phyloP scores from a whole-genome alignment of 2,888 invertebrate genomes.

The Nemotelus nigrinus region DNA sequence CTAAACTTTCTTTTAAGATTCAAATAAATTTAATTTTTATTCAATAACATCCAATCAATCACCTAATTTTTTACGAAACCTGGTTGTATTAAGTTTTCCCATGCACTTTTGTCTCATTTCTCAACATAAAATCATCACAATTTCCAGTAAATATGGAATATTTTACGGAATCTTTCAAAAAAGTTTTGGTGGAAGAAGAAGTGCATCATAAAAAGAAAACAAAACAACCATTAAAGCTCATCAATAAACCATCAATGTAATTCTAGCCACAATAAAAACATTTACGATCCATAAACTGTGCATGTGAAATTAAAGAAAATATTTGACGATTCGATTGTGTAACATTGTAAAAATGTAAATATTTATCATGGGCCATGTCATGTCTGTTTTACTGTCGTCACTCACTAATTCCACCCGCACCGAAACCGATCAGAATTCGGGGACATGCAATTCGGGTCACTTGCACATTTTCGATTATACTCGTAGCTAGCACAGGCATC shows the following conservation, averaged over 20 bases:
- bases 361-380: slow-evolving; percentile 15
- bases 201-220: no score
- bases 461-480: not conserved
- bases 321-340: slow-evolving; percentile 30
- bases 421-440: slow-evolving; percentile 18
- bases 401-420: slow-evolving; percentile 40
- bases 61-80: no score
- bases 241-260: not conserved
- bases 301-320: slow-evolving; percentile 13
- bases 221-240: not conserved
- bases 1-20: no score
- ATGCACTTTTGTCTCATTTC: no score
- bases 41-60: no score
- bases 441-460: slow-evolving; percentile 40
- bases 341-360: slow-evolving; percentile 36
- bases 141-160: no score
- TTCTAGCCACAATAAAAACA: not conserved
- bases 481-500: no score
- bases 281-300: not conserved
- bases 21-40: no score
- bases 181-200: no score
- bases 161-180: no score
- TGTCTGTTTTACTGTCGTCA: slow-evolving; percentile 10
- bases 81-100: no score
- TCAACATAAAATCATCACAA: no score